Evolutionary conservation across 2,888 invertebrate genomes (phyloP).

Genomic region (Brachylomia viminalis): DNA sequence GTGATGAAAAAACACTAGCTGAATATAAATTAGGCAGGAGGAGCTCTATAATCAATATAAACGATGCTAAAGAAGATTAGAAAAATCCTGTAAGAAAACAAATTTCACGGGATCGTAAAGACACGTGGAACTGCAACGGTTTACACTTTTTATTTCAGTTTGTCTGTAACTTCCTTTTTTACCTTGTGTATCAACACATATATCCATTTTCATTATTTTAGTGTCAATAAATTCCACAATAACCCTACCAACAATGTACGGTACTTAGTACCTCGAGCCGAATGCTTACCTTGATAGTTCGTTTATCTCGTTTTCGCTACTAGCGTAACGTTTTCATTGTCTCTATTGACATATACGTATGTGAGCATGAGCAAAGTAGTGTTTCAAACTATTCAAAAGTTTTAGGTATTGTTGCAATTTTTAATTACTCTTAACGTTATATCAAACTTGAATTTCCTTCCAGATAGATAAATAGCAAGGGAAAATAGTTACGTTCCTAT

Average conservation of each 20-base stretch:
- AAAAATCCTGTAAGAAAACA: constrained; percentile 90
- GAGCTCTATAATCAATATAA: constrained; percentile 91
- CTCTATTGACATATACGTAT: not conserved
- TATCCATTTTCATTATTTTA: not conserved
- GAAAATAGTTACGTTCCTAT: not conserved
- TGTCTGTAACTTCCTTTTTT: constrained; percentile 6
- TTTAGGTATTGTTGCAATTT: not conserved
- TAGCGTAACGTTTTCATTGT: not conserved
- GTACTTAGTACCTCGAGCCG: not conserved
- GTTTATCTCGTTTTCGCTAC: not conserved
- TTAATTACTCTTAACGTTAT: not conserved
- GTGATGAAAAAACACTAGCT: constrained; percentile 91
- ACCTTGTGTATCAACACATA: not conserved
- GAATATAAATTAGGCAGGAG: constrained; percentile 90
- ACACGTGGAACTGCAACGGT: constrained; percentile 72
- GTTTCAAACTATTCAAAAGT: no score
- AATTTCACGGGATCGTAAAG: constrained; percentile 86
- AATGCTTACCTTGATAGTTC: not conserved
- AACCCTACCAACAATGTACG: not conserved
- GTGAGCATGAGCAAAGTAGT: no score
- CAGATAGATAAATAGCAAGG: not conserved
- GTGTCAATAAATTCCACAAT: constrained; percentile 1
- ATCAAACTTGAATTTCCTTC: not conserved
- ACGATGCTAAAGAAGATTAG: constrained; percentile 91
- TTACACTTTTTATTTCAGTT: constrained; percentile 27